A percentile compares a stretch with the other conserved stretches of the same genome.
Evolutionary conservation across 2,797 vertebrate species (phyloP).

Genomic region (Tolypeutes matacus): DNA sequence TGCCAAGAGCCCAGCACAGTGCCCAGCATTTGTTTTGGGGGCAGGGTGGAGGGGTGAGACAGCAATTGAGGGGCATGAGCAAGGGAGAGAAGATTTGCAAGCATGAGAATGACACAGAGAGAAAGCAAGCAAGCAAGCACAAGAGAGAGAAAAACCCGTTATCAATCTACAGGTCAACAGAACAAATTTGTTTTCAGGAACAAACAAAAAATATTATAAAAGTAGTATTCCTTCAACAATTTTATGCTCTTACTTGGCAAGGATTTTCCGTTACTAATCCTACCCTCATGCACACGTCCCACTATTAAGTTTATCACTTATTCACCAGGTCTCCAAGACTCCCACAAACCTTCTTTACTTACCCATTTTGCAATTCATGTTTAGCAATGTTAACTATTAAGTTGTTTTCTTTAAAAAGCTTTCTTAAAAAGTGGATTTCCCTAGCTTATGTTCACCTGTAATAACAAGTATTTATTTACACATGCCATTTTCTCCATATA

Average conservation of each 20-base stretch:
- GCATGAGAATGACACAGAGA: neutral
- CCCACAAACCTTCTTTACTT: neutral
- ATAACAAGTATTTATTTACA: neutral
- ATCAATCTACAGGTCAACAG: neutral
- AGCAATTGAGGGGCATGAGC: neutral
- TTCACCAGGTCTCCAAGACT: neutral
- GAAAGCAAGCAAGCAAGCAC: neutral
- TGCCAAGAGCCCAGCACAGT: neutral
- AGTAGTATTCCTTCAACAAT: neutral
- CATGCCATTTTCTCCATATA: accelerated
- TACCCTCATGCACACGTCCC: neutral
- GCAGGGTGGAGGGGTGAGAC: accelerated
- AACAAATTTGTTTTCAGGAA: neutral
- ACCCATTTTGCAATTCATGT: neutral
- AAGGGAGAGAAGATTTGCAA: neutral
- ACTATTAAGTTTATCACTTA: neutral
- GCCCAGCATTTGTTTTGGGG: neutral
- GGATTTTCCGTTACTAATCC: neutral
- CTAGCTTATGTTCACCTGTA: neutral
- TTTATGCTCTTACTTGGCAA: neutral
- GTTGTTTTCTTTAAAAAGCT: neutral
- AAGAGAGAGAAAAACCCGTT: neutral
- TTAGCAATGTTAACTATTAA: neutral
- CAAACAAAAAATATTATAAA: neutral
- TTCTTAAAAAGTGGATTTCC: neutral